Percentiles rank a stretch among this genome's conserved stretches.
Conservation (phyloP, 2,888 invertebrate genomes). For the Heteromurus nitidus region DNA sequence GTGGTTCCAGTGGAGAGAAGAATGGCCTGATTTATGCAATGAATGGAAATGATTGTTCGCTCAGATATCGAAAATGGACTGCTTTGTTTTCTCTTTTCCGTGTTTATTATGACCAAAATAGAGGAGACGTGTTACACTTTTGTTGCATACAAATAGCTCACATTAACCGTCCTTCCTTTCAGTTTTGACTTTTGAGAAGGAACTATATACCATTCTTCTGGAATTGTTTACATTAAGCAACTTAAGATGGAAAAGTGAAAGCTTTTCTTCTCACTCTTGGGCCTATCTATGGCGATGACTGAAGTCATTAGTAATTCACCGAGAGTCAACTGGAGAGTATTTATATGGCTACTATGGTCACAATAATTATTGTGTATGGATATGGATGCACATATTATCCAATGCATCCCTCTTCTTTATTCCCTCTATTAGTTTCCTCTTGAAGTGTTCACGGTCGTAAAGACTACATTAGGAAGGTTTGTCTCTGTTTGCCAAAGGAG, state of each 20-base stretch:
- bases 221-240: no score
- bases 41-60: background rate
- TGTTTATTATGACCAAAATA: no score
- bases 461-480: slow-evolving; percentile 26
- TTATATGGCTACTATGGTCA: background rate
- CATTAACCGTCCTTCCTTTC: no score
- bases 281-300: background rate
- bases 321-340: background rate
- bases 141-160: no score
- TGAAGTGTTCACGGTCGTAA: slow-evolving; percentile 21
- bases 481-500: slow-evolving; percentile 37
- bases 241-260: no score
- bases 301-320: background rate
- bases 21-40: background rate
- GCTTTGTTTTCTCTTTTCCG: no score
- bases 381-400: no score
- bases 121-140: no score
- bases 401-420: slow-evolving; percentile 3
- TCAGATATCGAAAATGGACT: background rate
- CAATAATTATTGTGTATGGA: background rate
- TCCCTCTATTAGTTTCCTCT: slow-evolving; percentile 9
- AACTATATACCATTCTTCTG: no score
- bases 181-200: no score
- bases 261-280: no score
- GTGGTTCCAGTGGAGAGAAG: background rate